Percentiles rank a stretch among this genome's conserved stretches.
These are phyloP conservation scores for Hystrix cristata DNA, from an alignment of 2,113 vertebrate species.

Conservation along the genomic window DNA sequence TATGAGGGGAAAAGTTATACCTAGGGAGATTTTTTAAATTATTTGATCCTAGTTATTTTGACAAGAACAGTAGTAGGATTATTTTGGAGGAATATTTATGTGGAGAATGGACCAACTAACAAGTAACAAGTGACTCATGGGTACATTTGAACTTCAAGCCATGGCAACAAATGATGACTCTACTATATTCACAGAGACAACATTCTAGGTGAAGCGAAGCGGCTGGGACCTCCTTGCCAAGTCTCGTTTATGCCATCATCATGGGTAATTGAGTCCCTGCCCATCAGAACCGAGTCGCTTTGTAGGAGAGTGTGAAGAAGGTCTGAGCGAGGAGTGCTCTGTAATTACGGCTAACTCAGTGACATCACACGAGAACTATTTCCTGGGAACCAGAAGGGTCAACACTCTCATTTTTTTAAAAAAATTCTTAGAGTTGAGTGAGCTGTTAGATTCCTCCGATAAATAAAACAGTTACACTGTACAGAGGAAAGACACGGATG, in stretches of 20 bases:
- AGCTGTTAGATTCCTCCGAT: neutral
- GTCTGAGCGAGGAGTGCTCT: neutral
- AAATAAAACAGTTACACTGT: neutral
- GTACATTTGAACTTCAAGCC: neutral
- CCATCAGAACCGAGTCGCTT: neutral
- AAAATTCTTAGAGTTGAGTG: neutral
- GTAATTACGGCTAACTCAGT: neutral
- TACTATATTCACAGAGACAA: neutral
- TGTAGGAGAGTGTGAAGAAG: neutral
- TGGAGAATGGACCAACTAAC: neutral
- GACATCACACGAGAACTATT: no score
- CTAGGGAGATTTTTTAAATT: neutral
- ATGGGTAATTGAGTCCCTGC: neutral
- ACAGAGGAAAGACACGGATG: neutral
- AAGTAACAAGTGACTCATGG: neutral
- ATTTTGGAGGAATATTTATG: neutral
- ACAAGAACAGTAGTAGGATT: neutral
- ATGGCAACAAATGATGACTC: neutral
- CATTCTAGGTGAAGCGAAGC: neutral
- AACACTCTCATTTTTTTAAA: no score
- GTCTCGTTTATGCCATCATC: neutral
- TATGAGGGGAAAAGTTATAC: neutral
- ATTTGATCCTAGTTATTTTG: neutral
- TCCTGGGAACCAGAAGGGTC: neutral
- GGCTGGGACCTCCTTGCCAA: fast-evolving